Conservation (phyloP, 1,140 invertebrate species). For the Brachionus rotundiformis region DNA sequence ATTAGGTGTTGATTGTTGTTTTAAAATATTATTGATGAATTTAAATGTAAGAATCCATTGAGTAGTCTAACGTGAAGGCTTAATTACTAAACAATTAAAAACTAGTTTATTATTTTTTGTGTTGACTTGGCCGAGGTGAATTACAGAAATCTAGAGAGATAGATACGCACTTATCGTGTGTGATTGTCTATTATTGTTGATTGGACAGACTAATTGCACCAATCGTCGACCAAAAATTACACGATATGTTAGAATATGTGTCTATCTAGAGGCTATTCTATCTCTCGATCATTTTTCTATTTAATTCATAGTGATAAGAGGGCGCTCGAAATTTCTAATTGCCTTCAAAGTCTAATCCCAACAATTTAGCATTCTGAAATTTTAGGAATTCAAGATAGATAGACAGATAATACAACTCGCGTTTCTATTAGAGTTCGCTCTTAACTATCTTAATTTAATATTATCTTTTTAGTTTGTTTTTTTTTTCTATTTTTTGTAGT, state of each 20-base stretch:
- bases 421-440: slow-evolving; percentile 36
- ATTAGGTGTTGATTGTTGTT: slow-evolving; percentile 29
- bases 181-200: neutral
- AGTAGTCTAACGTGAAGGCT: slow-evolving; percentile 25
- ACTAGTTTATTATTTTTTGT: slow-evolving; percentile 35
- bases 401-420: slow-evolving; percentile 19
- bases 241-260: slow-evolving; percentile 1
- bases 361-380: slow-evolving; percentile 28
- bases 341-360: neutral
- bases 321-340: slow-evolving; percentile 19
- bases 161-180: neutral
- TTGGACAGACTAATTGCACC: neutral
- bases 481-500: neutral
- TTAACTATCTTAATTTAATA: slow-evolving; percentile 37
- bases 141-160: neutral
- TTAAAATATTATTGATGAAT: slow-evolving; percentile 27
- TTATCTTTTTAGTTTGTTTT: neutral
- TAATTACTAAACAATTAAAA: slow-evolving; percentile 46
- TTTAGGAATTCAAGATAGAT: slow-evolving; percentile 38
- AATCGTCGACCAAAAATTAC: neutral
- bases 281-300: slow-evolving; percentile 14
- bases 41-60: slow-evolving; percentile 16
- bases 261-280: slow-evolving; percentile 23
- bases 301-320: slow-evolving; percentile 31
- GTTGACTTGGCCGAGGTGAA: slow-evolving; percentile 13